Evolutionary conservation across 2,797 vertebrate genomes (phyloP), one percentile per base, ranked within the genome.

Genomic region (Muscicapa striata): DNA sequence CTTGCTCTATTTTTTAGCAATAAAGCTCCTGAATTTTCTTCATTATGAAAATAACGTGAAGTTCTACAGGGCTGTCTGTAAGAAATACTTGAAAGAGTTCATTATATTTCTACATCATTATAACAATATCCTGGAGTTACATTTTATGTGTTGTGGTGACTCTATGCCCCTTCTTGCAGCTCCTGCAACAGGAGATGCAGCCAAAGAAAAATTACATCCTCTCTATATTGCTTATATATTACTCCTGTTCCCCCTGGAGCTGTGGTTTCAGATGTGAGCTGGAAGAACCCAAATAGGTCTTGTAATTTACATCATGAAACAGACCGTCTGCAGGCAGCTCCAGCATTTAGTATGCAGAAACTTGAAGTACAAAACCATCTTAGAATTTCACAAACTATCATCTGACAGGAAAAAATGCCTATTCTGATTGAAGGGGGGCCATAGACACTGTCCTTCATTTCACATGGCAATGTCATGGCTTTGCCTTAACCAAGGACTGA

Each of bases 21-120:
- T 75, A 87, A 89, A 91, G 32, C 36, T 78, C 61, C 43, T 55
- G 69, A 91, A 87, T 83, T 85, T 90, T 84, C 34, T 90, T 94
- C 57, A 59, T 67, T 87, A 87, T 43, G 58, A 86, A 95, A 92
- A 62, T 52, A 68, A 27, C 15, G 6, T 77, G 87, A 24, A 15
- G 17, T 79, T 92, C 48, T 76, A 43, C 70, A 72, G 46, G 36
- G 61, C 63, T 79, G 27, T 84, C 68, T 90, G 13, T 66, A 62
- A 77, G 68, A 90, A 92, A 91, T 30, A 92, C 79, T 73, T 93
- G 73, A 89, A 93, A 87, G 64, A 64, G 51, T 78, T 94, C 36
- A 41, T 85, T 92, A 63, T 93, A 62, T 69, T 83, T 72, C 69
- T 87, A 83, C 30, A 80, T 72, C 43, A 51, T 77, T 94, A 38